A percentile compares a stretch with the other conserved stretches of the same genome.
phyloP scores from a whole-genome alignment of 2,797 vertebrate species.

The Poeciliopsis gracilis region DNA sequence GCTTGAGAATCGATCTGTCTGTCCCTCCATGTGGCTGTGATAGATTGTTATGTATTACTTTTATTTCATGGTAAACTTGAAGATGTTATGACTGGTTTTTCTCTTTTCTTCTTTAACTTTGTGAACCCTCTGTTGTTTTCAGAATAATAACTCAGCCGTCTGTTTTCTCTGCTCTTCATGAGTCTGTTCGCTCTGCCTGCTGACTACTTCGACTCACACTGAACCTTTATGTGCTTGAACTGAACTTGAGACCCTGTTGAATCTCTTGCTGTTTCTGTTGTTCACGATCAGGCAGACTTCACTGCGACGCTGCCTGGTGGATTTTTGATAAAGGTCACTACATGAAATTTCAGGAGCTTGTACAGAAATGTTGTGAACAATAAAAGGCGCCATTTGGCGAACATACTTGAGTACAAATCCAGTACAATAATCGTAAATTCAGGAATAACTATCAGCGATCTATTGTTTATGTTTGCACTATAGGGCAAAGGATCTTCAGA shows the following conservation, averaged over 20 bases:
- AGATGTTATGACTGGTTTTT: conserved; percentile 72
- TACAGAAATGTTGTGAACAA: conserved; percentile 38
- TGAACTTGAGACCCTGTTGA: conserved; percentile 41
- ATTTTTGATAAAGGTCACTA: conserved; percentile 26
- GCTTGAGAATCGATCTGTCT: conserved; percentile 72
- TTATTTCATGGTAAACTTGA: conserved; percentile 83
- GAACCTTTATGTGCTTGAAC: conserved; percentile 61
- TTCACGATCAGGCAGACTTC: conserved; percentile 19
- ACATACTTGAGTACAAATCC: conserved; percentile 46
- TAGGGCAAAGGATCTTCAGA: conserved; percentile 46
- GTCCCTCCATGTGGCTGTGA: conserved; percentile 69
- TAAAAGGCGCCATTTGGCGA: conserved; percentile 33
- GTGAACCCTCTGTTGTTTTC: conserved; percentile 72
- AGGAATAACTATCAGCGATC: conserved; percentile 50
- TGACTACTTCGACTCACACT: conserved; percentile 62
- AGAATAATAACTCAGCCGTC: conserved; percentile 41
- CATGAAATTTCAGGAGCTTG: conserved; percentile 20
- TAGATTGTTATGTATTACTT: conserved; percentile 66
- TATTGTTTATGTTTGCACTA: conserved; percentile 65
- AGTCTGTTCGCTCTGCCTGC: conserved; percentile 50
- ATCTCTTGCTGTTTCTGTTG: conserved; percentile 41
- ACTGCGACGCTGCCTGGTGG: conserved; percentile 18
- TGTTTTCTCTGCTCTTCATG: conserved; percentile 13
- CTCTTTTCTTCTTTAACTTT: conserved; percentile 53
- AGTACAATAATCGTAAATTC: conserved; percentile 40